Conservation (phyloP, 2,113 vertebrate genomes). For the Halcyon senegalensis region DNA sequence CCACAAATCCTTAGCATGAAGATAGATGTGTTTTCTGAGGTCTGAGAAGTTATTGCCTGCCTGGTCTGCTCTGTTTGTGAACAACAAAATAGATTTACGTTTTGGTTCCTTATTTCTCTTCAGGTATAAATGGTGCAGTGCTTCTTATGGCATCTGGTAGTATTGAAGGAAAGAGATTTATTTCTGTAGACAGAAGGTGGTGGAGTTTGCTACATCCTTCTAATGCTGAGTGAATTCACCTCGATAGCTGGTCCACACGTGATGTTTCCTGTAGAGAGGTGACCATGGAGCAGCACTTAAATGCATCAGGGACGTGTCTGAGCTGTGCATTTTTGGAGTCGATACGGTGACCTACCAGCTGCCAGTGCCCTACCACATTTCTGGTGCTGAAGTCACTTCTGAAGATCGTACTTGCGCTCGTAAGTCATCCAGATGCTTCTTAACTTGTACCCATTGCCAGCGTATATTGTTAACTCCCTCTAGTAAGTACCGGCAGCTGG, state of each 20-base stretch:
- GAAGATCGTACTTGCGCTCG: neutral
- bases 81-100: neutral
- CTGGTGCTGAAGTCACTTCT: neutral
- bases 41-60: neutral
- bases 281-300: neutral
- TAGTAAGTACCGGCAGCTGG: neutral
- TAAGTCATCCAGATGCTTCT: neutral
- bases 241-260: rapidly evolving
- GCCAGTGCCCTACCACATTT: neutral
- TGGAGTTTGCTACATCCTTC: neutral
- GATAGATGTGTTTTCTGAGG: neutral
- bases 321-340: no score
- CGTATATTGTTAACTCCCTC: neutral
- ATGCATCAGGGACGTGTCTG: neutral
- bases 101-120: neutral
- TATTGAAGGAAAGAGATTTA: neutral
- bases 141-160: neutral
- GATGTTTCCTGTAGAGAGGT: neutral
- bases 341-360: neutral
- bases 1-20: neutral
- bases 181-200: neutral
- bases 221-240: neutral
- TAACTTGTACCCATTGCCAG: neutral
- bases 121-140: neutral
- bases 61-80: neutral